phyloP scores from a whole-genome alignment of 2,888 invertebrate species.

The Andrena fulva region DNA sequence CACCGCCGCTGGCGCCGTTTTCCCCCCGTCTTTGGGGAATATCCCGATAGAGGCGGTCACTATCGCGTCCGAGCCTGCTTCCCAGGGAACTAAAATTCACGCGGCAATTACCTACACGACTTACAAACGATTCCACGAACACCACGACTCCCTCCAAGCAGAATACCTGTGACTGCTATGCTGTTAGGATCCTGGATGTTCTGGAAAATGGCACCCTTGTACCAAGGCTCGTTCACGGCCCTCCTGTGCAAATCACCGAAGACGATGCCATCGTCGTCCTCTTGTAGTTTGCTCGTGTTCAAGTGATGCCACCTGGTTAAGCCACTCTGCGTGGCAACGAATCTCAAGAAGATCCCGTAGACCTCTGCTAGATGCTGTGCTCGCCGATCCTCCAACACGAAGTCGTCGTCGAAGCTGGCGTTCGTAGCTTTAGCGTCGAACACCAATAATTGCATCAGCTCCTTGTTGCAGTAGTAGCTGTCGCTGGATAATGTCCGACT shows the following conservation, averaged over 20 bases:
- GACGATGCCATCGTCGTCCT: slow-evolving; percentile 83
- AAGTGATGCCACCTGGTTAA: slow-evolving; percentile 92
- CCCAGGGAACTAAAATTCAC: slow-evolving; percentile 74
- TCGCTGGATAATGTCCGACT: slow-evolving; percentile 87
- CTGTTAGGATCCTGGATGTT: slow-evolving; percentile 90
- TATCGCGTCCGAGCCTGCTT: slow-evolving; percentile 86
- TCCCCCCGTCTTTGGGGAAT: slow-evolving; percentile 91
- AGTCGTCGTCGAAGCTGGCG: slow-evolving; percentile 83
- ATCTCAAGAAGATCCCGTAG: slow-evolving; percentile 92
- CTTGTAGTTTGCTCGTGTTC: slow-evolving; percentile 55
- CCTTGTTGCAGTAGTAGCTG: slow-evolving; percentile 93
- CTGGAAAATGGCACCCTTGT: slow-evolving; percentile 94
- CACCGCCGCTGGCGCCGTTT: slow-evolving; percentile 94
- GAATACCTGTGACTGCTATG: slow-evolving; percentile 79
- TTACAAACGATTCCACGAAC: no score
- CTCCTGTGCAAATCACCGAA: slow-evolving; percentile 91
- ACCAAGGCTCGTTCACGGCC: slow-evolving; percentile 96
- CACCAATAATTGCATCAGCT: slow-evolving; percentile 93
- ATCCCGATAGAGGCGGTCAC: slow-evolving; percentile 94
- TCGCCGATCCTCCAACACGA: slow-evolving; percentile 44
- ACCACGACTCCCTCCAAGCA: background rate
- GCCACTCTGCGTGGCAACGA: slow-evolving; percentile 95
- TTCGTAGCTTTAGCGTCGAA: slow-evolving; percentile 94
- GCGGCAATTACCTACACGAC: background rate
- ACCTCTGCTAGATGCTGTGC: slow-evolving; percentile 86